Conservation (phyloP, 2,113 vertebrate genomes). For the Petromus typicus region DNA sequence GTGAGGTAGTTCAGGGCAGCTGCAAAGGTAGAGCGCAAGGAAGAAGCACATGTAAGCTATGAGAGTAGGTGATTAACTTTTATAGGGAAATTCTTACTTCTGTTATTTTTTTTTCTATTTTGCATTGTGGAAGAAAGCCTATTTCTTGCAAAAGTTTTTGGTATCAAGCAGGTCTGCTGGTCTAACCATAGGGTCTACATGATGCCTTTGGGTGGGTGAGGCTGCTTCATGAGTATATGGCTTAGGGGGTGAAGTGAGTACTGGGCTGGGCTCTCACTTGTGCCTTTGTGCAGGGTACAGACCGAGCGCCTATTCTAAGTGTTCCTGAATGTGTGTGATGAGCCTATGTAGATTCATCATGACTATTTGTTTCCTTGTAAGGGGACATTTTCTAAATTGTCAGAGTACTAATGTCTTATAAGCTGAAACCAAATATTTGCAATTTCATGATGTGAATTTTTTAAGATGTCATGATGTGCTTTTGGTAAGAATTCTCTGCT, state of each 20-base stretch:
- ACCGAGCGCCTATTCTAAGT: background rate
- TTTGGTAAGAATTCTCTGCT: background rate
- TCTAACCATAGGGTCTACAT: rapidly evolving
- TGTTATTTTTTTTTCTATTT: slow-evolving; percentile 28
- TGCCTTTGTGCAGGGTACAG: background rate
- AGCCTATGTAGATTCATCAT: background rate
- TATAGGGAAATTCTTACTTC: background rate
- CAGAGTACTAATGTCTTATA: background rate
- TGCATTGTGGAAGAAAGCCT: background rate
- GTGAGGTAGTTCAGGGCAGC: background rate
- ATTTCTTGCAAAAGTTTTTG: background rate
- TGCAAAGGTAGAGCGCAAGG: background rate
- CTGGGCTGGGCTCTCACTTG: background rate
- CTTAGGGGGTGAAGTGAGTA: background rate
- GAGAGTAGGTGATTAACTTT: background rate
- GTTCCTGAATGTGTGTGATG: background rate
- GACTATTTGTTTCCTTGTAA: background rate
- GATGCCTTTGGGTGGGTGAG: background rate
- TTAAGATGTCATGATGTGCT: background rate
- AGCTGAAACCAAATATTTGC: background rate
- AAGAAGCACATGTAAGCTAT: background rate
- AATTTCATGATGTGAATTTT: no score
- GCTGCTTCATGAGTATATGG: no score
- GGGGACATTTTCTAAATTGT: background rate
- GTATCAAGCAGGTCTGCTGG: background rate